Percentiles rank a stretch among this genome's conserved stretches.
phyloP scores from a whole-genome alignment of 1,140 invertebrate species.

The Lasioglossum baleicum region DNA sequence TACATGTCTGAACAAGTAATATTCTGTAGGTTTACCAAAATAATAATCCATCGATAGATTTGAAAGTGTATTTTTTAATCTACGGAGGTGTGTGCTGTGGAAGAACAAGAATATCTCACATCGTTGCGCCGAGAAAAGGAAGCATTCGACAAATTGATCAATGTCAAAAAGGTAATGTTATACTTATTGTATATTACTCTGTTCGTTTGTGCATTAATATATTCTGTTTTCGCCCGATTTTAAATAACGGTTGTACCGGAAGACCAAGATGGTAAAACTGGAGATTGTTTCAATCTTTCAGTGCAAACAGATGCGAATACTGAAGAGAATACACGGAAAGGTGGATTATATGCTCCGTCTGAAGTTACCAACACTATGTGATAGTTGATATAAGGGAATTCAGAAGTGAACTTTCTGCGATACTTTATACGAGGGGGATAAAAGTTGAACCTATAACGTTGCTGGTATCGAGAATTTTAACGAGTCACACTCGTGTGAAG shows the following conservation, averaged over 20 bases:
- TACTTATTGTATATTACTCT: slow-evolving; percentile 14
- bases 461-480: slow-evolving; percentile 80
- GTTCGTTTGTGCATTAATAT: neutral
- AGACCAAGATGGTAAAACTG: slow-evolving; percentile 93
- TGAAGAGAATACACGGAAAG: slow-evolving; percentile 83
- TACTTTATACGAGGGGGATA: slow-evolving; percentile 95
- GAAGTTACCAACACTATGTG: slow-evolving; percentile 82
- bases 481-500: too few relatives aligned
- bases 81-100: slow-evolving; percentile 94
- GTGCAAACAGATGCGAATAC: slow-evolving; percentile 76
- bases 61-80: slow-evolving; percentile 93
- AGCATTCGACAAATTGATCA: slow-evolving; percentile 95
- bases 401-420: slow-evolving; percentile 95
- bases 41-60: slow-evolving; percentile 79
- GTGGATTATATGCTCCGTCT: slow-evolving; percentile 76
- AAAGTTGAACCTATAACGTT: slow-evolving; percentile 96
- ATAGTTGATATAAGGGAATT: slow-evolving; percentile 99
- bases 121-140: slow-evolving; percentile 94
- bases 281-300: slow-evolving; percentile 84
- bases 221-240: neutral
- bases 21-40: slow-evolving; percentile 85
- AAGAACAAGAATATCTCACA: slow-evolving; percentile 97
- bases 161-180: slow-evolving; percentile 90
- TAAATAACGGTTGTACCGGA: slow-evolving; percentile 95
- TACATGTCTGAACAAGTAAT: slow-evolving; percentile 34